Conservation (phyloP, 1,140 invertebrate genomes). For the Dendroctonus valens region DNA sequence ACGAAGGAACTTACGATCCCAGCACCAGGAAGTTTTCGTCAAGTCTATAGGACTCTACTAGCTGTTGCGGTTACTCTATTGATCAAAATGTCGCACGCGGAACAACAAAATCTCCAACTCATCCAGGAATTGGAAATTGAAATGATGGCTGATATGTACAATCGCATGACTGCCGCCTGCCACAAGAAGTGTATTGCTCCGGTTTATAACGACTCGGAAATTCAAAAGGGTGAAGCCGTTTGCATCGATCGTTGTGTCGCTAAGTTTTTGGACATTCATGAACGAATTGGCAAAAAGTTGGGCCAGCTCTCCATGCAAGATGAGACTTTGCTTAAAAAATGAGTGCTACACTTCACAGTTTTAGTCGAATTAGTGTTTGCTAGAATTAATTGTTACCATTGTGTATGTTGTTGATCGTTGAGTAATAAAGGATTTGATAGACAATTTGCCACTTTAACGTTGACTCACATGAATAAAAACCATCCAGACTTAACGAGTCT, state of each 20-base stretch:
- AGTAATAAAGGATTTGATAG: too few species aligned
- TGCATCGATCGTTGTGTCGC: conserved; percentile 97
- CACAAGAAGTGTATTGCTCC: conserved; percentile 95
- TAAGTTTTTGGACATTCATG: conserved; percentile 96
- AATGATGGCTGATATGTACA: conserved; percentile 99
- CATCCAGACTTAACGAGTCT: neutral
- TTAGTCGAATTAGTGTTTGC: neutral
- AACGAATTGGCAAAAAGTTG: conserved; percentile 93
- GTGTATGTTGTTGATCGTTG: too few species aligned
- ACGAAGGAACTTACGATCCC: conserved; percentile 63
- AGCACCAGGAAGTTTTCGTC: conserved; percentile 44
- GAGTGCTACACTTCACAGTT: conserved; percentile 16
- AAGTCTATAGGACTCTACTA: conserved; percentile 13
- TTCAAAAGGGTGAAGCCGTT: conserved; percentile 96
- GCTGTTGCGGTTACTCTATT: neutral
- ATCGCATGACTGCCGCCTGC: conserved; percentile 87
- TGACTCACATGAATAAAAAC: too few species aligned
- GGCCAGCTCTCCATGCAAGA: conserved; percentile 90
- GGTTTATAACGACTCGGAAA: conserved; percentile 87
- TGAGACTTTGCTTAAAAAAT: conserved; percentile 73
- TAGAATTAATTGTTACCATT: too few species aligned
- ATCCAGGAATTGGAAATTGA: conserved; percentile 96
- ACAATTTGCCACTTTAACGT: too few species aligned
- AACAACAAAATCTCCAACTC: conserved; percentile 80
- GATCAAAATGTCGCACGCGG: conserved; percentile 66